Percentiles rank a stretch among this genome's conserved stretches.
phyloP scores from a whole-genome alignment of 2,888 invertebrate species.

The Drosophila imparisetae region DNA sequence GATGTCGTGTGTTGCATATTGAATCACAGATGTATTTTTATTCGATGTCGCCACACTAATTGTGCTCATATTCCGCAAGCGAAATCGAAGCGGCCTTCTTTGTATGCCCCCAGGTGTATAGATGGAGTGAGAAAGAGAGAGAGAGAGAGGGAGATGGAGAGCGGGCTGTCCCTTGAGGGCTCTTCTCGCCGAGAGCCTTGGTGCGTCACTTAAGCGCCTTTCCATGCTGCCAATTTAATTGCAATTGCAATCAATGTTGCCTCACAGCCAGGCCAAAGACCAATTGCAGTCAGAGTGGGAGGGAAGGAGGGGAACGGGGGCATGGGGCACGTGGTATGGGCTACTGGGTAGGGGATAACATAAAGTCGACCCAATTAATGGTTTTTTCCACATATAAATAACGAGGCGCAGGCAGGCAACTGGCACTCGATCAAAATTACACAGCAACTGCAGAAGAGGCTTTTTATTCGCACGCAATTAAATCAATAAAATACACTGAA shows the following conservation, averaged over 20 bases:
- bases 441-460: constrained; percentile 28
- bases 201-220: constrained; percentile 46
- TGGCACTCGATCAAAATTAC: constrained; percentile 40
- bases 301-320: no score
- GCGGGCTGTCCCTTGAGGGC: background rate
- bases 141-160: background rate
- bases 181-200: constrained; percentile 6
- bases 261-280: constrained; percentile 6
- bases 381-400: constrained; percentile 17
- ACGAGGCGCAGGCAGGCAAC: constrained; percentile 25
- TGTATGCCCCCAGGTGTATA: constrained; percentile 22
- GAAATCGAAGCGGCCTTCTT: constrained; percentile 8
- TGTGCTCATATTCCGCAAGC: constrained; percentile 13
- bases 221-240: constrained; percentile 60
- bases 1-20: constrained; percentile 27
- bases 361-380: constrained; percentile 55
- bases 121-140: background rate
- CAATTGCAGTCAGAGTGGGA: background rate
- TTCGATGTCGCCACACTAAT: constrained; percentile 19
- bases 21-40: constrained; percentile 34
- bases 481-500: constrained; percentile 34
- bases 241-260: constrained; percentile 58
- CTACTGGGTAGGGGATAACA: constrained; percentile 8
- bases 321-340: background rate
- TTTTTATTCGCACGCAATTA: constrained; percentile 42